phyloP scores from a whole-genome alignment of 2,797 vertebrate species.

The Phaenicophaeus curvirostris region DNA sequence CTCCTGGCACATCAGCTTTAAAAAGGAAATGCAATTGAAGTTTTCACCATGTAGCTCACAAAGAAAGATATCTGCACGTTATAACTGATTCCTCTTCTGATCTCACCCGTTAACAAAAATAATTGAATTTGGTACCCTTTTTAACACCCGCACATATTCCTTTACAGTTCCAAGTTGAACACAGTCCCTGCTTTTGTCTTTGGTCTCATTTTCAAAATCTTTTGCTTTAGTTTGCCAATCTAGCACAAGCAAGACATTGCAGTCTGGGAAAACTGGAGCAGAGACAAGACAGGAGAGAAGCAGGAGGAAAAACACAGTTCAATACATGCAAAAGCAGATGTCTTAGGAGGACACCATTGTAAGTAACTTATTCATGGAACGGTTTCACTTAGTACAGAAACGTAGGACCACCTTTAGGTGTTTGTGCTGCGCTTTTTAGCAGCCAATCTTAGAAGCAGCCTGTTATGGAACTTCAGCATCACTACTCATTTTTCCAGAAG shows the following conservation, averaged over 20 bases:
- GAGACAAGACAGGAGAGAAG: conserved; percentile 7
- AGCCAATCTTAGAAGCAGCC: not conserved
- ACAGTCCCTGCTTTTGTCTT: conserved; percentile 10
- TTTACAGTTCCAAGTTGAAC: not conserved
- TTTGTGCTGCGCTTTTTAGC: not conserved
- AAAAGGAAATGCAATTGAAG: not conserved
- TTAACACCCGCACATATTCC: not conserved
- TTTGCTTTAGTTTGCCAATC: not conserved
- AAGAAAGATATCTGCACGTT: not conserved
- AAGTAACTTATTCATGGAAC: not conserved
- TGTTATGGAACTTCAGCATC: not conserved
- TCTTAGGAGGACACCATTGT: not conserved
- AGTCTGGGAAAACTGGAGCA: conserved; percentile 26
- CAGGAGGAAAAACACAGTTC: not conserved
- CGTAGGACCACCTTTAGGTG: not conserved
- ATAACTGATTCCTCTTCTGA: conserved; percentile 37
- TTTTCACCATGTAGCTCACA: not conserved
- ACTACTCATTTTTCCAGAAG: not conserved
- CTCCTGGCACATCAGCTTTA: not conserved
- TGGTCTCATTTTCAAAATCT: conserved; percentile 16
- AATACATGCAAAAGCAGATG: conserved; percentile 27
- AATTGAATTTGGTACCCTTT: conserved; percentile 7
- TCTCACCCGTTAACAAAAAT: not conserved
- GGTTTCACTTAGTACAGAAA: not conserved
- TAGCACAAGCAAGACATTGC: conserved; percentile 25